Percentiles rank a stretch among this genome's conserved stretches.
phyloP scores from a whole-genome alignment of 2,113 vertebrate genomes.

The Oxyura jamaicensis region DNA sequence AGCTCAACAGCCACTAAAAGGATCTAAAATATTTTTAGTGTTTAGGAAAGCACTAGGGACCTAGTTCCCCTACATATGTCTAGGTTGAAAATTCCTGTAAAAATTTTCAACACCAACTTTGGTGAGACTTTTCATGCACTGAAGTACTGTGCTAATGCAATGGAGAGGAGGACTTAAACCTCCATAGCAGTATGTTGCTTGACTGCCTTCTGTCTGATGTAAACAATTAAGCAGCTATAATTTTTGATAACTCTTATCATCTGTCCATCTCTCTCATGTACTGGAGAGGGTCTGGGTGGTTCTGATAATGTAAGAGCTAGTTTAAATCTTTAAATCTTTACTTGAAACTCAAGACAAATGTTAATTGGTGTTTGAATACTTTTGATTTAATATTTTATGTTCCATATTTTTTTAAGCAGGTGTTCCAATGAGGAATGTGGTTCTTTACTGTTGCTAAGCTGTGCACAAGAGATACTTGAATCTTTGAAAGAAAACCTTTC shows the following conservation, averaged over 20 bases:
- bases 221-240: background rate
- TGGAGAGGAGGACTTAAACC: background rate
- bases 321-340: background rate
- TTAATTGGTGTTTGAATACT: background rate
- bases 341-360: background rate
- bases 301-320: background rate
- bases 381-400: background rate
- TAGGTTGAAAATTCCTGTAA: background rate
- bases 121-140: background rate
- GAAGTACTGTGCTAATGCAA: background rate
- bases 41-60: background rate
- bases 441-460: background rate
- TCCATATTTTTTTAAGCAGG: background rate
- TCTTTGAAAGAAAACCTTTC: background rate
- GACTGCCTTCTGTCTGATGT: background rate
- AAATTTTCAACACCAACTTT: background rate
- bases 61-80: background rate
- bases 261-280: background rate
- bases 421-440: background rate
- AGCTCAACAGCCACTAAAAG: background rate
- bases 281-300: background rate
- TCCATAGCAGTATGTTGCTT: accelerated
- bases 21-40: background rate
- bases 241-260: background rate
- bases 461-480: background rate